Conservation (phyloP, 2,888 invertebrate genomes). For the Drosophila subquinaria region DNA sequence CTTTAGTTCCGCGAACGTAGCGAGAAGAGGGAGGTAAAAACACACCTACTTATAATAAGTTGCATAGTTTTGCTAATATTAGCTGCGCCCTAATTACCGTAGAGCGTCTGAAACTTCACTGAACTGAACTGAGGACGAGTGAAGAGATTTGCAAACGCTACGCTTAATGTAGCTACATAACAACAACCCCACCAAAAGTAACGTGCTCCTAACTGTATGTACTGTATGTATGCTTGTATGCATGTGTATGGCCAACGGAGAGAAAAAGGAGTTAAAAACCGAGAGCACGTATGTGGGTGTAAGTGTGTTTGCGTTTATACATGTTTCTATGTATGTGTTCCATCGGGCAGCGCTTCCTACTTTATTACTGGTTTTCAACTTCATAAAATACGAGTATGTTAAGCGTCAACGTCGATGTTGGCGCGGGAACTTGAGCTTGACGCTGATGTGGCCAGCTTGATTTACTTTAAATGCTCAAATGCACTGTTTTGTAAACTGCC, state of each 20-base stretch:
- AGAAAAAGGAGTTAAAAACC: constrained; percentile 29
- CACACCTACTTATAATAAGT: too few species aligned
- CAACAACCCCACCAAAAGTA: constrained; percentile 53
- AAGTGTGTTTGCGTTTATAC: constrained; percentile 14
- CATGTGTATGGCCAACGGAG: background rate
- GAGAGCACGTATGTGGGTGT: constrained; percentile 38
- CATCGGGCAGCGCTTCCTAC: constrained; percentile 75
- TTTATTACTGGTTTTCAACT: constrained; percentile 77
- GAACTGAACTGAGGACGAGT: constrained; percentile 19
- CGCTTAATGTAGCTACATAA: constrained; percentile 37
- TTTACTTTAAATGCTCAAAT: constrained; percentile 62
- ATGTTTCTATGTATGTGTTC: constrained; percentile 41
- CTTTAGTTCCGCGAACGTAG: too few species aligned
- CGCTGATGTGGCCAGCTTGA: constrained; percentile 61
- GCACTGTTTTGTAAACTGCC: background rate
- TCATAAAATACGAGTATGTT: constrained; percentile 69
- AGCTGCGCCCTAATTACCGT: constrained; percentile 7
- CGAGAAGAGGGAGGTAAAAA: too few species aligned
- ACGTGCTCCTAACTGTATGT: constrained; percentile 30
- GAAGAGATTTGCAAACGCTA: constrained; percentile 40
- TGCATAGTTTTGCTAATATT: too few species aligned
- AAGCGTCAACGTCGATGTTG: constrained; percentile 49
- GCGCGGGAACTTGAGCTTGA: constrained; percentile 12
- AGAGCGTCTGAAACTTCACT: constrained; percentile 38
- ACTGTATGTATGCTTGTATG: constrained; percentile 13